These are phyloP conservation scores for Tyria jacobaeae DNA, from an alignment of 2,888 invertebrate genomes.

Conservation along the genomic window DNA sequence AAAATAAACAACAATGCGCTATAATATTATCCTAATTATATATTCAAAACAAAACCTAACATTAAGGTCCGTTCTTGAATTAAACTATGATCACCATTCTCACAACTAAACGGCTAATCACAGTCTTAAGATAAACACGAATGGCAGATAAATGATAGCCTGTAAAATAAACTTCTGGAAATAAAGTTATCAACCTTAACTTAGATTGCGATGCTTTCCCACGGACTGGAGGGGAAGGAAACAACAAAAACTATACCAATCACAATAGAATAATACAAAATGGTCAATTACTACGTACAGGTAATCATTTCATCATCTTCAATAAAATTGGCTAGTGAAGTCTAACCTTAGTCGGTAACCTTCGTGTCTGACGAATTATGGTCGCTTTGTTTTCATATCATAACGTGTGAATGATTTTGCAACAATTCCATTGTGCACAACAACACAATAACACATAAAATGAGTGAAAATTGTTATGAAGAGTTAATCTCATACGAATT, in stretches of 20 bases:
- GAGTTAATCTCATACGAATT: not conserved
- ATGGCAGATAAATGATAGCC: slow-evolving; percentile 24
- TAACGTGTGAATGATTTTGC: slow-evolving; percentile 65
- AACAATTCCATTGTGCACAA: slow-evolving; percentile 52
- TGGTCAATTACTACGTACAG: slow-evolving; percentile 56
- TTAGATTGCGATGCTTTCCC: slow-evolving; percentile 46
- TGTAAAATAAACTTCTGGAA: slow-evolving; percentile 29
- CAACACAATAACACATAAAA: slow-evolving; percentile 7
- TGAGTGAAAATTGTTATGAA: not conserved
- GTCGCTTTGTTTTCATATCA: slow-evolving; percentile 63
- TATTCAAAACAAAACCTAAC: not conserved
- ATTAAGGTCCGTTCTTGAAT: slow-evolving; percentile 10
- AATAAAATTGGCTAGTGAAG: slow-evolving; percentile 57
- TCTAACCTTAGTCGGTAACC: slow-evolving; percentile 59
- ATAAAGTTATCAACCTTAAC: slow-evolving; percentile 41
- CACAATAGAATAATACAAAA: slow-evolving; percentile 56
- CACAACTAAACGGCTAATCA: slow-evolving; percentile 1
- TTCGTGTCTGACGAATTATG: slow-evolving; percentile 61
- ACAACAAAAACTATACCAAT: slow-evolving; percentile 43
- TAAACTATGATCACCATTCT: slow-evolving; percentile 10
- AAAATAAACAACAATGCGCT: slow-evolving; percentile 5
- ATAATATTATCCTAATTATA: not conserved
- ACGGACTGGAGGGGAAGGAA: slow-evolving; percentile 51
- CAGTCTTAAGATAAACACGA: slow-evolving; percentile 14
- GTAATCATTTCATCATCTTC: slow-evolving; percentile 64